Evolutionary conservation across 1,140 invertebrate species (phyloP).

Genomic region (Stratiolaelaps scimitus): DNA sequence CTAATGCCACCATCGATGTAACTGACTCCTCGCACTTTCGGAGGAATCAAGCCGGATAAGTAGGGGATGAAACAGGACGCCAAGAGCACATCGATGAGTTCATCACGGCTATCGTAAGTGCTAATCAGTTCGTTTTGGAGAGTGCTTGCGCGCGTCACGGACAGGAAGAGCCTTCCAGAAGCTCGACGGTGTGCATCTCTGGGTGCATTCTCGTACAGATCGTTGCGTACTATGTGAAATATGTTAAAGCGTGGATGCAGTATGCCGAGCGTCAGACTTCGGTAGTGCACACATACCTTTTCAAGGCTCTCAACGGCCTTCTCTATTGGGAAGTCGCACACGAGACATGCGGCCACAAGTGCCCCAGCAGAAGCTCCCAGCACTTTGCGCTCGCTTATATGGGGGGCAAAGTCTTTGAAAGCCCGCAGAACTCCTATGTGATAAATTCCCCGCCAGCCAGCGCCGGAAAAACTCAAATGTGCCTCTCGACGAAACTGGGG

Average conservation of each 20-base stretch:
- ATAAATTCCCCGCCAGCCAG: slow-evolving; percentile 44
- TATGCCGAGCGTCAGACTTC: neutral
- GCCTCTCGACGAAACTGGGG: neutral
- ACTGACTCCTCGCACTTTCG: slow-evolving; percentile 38
- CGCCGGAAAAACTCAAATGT: slow-evolving; percentile 36
- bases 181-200: neutral
- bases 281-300: neutral
- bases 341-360: neutral
- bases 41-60: slow-evolving; percentile 38
- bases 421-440: slow-evolving; percentile 43
- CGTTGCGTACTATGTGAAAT: neutral
- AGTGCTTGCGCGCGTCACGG: neutral
- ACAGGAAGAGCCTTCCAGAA: neutral
- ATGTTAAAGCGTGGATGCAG: neutral
- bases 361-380: neutral
- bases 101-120: neutral
- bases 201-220: neutral
- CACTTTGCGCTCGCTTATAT: neutral
- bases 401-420: slow-evolving; percentile 37
- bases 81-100: slow-evolving; percentile 5
- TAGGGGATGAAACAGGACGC: slow-evolving; percentile 13
- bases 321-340: neutral
- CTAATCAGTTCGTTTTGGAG: slow-evolving; percentile 6
- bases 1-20: slow-evolving; percentile 42
- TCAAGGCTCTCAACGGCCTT: neutral